Percentiles rank a stretch among this genome's conserved stretches.
phyloP scores from a whole-genome alignment of 2,888 invertebrate genomes.

The Brachypterus glaber region DNA sequence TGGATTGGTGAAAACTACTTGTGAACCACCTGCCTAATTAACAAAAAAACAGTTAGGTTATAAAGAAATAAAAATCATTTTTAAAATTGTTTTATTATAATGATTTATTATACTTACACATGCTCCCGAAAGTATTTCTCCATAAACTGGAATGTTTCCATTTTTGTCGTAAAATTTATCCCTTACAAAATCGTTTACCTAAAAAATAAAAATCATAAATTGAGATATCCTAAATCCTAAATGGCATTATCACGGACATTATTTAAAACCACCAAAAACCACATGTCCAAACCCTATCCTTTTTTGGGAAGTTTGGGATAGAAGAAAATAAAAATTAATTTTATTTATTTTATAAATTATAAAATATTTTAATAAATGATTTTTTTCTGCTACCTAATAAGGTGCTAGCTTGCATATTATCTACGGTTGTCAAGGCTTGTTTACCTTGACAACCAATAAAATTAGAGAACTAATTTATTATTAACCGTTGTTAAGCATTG shows the following conservation, averaged over 20 bases:
- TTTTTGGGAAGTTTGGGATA: no score
- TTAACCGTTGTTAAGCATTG: no score
- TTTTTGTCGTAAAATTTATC: slow-evolving; percentile 87
- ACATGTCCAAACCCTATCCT: no score
- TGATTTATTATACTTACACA: slow-evolving; percentile 59
- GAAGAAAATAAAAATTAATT: no score
- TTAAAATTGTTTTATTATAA: background rate
- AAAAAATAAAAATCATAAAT: slow-evolving; percentile 27
- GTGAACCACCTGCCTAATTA: slow-evolving; percentile 76
- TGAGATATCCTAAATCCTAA: background rate
- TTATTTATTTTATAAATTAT: background rate
- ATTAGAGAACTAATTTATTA: no score
- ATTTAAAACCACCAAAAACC: no score
- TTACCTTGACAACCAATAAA: no score
- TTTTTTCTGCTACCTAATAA: no score
- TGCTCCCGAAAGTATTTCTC: slow-evolving; percentile 87
- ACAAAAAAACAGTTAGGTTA: background rate
- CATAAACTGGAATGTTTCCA: slow-evolving; percentile 68
- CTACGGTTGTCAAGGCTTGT: no score
- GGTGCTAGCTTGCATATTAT: no score
- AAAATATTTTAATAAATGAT: no score
- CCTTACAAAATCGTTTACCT: slow-evolving; percentile 90
- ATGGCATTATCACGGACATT: no score
- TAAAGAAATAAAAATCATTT: slow-evolving; percentile 4
- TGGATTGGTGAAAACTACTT: slow-evolving; percentile 98